A percentile compares a stretch with the other conserved stretches of the same genome.
Evolutionary conservation across 1,140 invertebrate genomes (phyloP).

Genomic region (Nomia melanderi): DNA sequence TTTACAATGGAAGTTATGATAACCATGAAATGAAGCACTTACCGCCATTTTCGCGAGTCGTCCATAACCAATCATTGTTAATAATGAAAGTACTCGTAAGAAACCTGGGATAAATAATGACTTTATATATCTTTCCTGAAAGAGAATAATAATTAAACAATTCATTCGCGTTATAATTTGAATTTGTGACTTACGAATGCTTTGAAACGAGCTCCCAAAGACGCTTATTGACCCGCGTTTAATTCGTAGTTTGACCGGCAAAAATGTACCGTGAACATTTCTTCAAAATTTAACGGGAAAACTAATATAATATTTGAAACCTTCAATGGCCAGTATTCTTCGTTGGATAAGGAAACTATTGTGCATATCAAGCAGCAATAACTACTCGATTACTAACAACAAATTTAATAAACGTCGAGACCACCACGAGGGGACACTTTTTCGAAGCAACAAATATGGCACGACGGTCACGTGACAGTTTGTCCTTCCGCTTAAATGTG

Average conservation of each 20-base stretch:
- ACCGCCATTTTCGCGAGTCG: background rate
- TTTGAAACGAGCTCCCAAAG: background rate
- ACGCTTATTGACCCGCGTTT: too few relatives aligned
- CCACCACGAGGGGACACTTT: background rate
- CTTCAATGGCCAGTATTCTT: background rate
- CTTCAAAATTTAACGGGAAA: background rate
- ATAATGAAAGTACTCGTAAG: background rate
- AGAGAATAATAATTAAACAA: too few relatives aligned
- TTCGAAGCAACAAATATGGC: background rate
- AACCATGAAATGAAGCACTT: too few relatives aligned
- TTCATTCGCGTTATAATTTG: too few relatives aligned
- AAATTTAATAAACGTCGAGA: background rate
- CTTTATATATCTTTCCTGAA: background rate
- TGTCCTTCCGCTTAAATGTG: background rate
- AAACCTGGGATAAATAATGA: background rate
- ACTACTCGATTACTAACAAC: background rate
- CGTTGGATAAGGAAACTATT: background rate
- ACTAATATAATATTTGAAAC: background rate
- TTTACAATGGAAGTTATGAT: background rate
- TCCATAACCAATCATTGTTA: background rate
- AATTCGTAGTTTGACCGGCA: background rate
- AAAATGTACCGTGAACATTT: background rate
- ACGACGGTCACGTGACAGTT: conserved; percentile 8
- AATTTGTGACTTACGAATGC: background rate
- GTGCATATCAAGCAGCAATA: too few relatives aligned